These are phyloP conservation scores for Leptinotarsa defecta DNA, from an alignment of 1,140 invertebrate genomes.

Conservation along the genomic window DNA sequence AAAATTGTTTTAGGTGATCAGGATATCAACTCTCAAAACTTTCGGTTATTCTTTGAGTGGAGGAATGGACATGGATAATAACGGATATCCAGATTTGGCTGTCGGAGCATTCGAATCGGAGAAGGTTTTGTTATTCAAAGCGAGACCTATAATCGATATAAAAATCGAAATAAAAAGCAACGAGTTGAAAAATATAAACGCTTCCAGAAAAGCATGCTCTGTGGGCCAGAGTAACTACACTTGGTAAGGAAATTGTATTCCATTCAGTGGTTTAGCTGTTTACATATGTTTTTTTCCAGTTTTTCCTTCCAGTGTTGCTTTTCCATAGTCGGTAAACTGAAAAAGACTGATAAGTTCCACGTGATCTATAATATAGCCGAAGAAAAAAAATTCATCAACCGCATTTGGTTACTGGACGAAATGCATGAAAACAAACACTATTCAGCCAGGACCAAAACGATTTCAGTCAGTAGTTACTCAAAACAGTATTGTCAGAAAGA, in stretches of 20 bases:
- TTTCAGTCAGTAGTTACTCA: slow-evolving; percentile 31
- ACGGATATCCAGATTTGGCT: slow-evolving; percentile 90
- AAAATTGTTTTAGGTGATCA: slow-evolving; percentile 21
- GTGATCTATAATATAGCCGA: slow-evolving; percentile 45
- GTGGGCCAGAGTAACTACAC: slow-evolving; percentile 71
- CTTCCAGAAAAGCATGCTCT: slow-evolving; percentile 73
- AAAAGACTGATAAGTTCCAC: slow-evolving; percentile 31
- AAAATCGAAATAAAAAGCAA: slow-evolving; percentile 64
- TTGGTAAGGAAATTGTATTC: slow-evolving; percentile 62
- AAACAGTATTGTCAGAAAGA: slow-evolving; percentile 69
- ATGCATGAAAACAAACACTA: slow-evolving; percentile 42
- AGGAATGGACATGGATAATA: slow-evolving; percentile 86
- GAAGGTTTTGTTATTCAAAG: slow-evolving; percentile 71
- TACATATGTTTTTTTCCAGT: slow-evolving; percentile 56
- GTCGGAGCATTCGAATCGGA: slow-evolving; percentile 87
- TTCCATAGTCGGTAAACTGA: slow-evolving; percentile 63
- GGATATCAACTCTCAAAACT: slow-evolving; percentile 62
- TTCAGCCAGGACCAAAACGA: slow-evolving; percentile 23
- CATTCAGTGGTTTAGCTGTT: not conserved
- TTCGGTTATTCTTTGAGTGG: slow-evolving; percentile 91
- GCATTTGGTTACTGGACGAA: slow-evolving; percentile 72
- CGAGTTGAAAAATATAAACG: slow-evolving; percentile 78
- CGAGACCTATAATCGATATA: slow-evolving; percentile 87
- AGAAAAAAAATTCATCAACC: slow-evolving; percentile 60
- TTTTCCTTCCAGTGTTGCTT: slow-evolving; percentile 90